Evolutionary conservation across 1,140 invertebrate genomes (phyloP), one percentile per base, ranked within the genome.

Genomic region (Brachionus sp.): DNA sequence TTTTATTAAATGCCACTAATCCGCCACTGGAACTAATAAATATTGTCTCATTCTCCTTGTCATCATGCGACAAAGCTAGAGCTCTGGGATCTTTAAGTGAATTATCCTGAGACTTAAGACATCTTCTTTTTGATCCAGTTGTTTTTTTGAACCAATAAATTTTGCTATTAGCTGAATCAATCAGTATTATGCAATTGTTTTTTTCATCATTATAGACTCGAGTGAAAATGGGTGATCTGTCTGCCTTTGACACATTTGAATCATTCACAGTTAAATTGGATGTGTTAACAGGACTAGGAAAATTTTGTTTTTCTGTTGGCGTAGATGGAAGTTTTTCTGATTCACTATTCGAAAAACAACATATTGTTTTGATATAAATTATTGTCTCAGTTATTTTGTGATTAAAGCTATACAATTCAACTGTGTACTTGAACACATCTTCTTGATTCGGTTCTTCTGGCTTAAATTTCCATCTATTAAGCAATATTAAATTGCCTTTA

Each of bases 91-190:
- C 39, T 46, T 75, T 44, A 2, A 80, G 37, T 12, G 46, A 62
- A 66, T 80, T 66, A 53, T 80, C 77, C 19, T 62, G 50, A 5
- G 77, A 80, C 39, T 80, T 80, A 16, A 80, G 29, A 62, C 77
- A 80, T 80, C 77, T 23, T 42, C 33, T 33, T 12, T 80, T 80
- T 12, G 13, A 23, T 62, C 77, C 77, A 42, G 33, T 80, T 2
- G 33, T 29, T 42, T 80, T 80, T 66, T 80, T 80, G 35, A 80
- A 66, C 77, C 77, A 80, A 66, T 80, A 80, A 44, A 80, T 80
- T 80, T 80, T 80, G 25, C 77, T 62, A 44, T 80, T 80, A 37
- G 50, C 25, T 16, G 50, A 62, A 44, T 80, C 77, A 5, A 80
- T 57, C 23, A 80, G 25, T 25, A 80, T 62, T 13, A 80, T 66